A percentile compares a stretch with the other conserved stretches of the same genome.
Conservation (phyloP, 2,113 vertebrate genomes). For the Morphnarchus princeps region DNA sequence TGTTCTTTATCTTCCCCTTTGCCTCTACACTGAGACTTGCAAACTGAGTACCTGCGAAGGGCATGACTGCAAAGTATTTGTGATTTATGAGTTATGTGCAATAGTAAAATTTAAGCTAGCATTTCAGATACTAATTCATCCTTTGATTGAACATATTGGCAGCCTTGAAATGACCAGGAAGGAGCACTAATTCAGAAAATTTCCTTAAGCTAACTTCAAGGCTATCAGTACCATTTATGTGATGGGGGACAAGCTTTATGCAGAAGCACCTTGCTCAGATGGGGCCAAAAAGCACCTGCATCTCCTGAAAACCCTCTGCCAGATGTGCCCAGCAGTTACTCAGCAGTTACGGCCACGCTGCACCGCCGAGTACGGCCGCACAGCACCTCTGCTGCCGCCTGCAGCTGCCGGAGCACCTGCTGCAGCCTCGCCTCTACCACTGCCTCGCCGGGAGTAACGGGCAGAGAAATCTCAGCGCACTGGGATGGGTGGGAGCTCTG, state of each 20-base stretch:
- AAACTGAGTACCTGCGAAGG: neutral
- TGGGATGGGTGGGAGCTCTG: neutral
- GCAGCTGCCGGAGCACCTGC: neutral
- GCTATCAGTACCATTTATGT: neutral
- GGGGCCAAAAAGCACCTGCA: neutral
- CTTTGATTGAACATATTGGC: neutral
- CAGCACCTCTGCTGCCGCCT: slow-evolving; percentile 7
- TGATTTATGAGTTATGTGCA: neutral
- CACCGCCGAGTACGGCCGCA: accelerated
- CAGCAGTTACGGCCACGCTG: neutral
- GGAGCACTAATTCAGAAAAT: neutral
- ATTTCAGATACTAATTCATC: neutral
- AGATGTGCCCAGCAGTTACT: neutral
- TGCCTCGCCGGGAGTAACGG: accelerated
- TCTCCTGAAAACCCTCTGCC: neutral
- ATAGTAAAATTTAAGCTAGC: neutral
- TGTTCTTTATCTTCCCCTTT: neutral
- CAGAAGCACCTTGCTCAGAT: neutral
- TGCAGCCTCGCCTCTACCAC: neutral
- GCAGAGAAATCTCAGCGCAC: neutral
- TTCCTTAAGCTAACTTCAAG: neutral
- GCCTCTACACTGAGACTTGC: neutral
- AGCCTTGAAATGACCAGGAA: neutral
- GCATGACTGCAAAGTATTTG: accelerated
- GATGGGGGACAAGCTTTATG: neutral